These are phyloP conservation scores for Brachionus koreanus DNA, from an alignment of 1,140 invertebrate genomes.

Conservation along the genomic window DNA sequence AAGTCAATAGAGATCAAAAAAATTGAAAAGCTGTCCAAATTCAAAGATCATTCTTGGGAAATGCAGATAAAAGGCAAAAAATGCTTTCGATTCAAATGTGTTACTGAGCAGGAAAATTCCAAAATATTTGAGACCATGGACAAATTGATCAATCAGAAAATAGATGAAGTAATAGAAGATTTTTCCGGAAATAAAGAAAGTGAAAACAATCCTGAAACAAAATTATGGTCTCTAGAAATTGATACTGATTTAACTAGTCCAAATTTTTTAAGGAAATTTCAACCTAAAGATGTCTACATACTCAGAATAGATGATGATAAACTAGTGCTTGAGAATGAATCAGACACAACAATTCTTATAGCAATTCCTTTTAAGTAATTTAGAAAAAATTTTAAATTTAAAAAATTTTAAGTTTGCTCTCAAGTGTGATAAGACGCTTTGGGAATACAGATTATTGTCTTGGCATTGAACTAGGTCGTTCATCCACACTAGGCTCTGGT, in stretches of 20 bases:
- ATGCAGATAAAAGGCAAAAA: neutral
- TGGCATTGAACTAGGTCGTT: neutral
- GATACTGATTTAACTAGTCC: neutral
- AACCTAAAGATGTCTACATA: neutral
- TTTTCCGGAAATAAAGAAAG: neutral
- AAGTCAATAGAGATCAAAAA: neutral
- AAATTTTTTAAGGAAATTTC: neutral
- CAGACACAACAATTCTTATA: neutral
- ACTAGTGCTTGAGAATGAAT: neutral
- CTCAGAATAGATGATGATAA: neutral
- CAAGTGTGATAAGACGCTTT: neutral
- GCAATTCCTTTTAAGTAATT: neutral
- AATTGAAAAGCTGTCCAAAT: slow-evolving; percentile 6
- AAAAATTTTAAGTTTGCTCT: neutral
- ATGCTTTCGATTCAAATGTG: neutral
- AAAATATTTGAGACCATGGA: neutral
- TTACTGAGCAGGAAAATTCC: neutral
- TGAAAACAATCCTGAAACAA: neutral
- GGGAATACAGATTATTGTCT: slow-evolving; percentile 12
- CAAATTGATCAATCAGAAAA: neutral
- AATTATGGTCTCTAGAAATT: neutral
- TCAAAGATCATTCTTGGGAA: neutral
- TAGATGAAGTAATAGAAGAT: neutral
- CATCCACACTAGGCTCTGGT: neutral
- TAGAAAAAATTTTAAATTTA: neutral